Evolutionary conservation across 1,140 invertebrate species (phyloP), one percentile per base, ranked within the genome.

Genomic region (Arion vulgaris): DNA sequence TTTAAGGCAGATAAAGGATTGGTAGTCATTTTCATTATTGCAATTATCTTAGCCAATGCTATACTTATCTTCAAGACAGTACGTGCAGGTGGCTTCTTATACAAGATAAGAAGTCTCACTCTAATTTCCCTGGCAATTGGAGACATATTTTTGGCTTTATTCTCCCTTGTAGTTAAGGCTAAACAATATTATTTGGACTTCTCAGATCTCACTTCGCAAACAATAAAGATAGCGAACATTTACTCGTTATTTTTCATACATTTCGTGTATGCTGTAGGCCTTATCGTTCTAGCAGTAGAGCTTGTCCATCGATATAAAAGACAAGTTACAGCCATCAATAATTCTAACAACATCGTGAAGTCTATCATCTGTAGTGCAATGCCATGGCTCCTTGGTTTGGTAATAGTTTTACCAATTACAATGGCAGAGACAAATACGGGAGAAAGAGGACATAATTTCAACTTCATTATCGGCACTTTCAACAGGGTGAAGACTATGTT

Each of bases 141-240:
- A 13, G 69, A 71, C 69, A 71, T 71, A 34, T 71, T 71, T 71
- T n/a, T 71, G 7, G 17, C 69, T 36, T 39, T 71, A 36, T 71
- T 71, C 36, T 32, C 69, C 26, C 36, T 71, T 15, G 26, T 71
- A 34, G 69, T 71, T 7, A 39, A 71, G 5, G 69, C 69, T 15
- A 71, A 26, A 39, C n/a, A n/a, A n/a, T n/a, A n/a, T n/a, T n/a
- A n/a, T n/a, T n/a, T n/a, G n/a, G n/a, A n/a, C n/a, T 13, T 1
- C 5, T 36, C 2, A 17, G 5, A 39, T 4, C 15, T 11, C 15
- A 17, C 2, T 1, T 23, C 34, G 68, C 68, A 13, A 17, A 11
- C 5, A 9, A 5, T 13, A 32, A 4, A 5, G 9, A 23, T 11
- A 13, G 15, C 34, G 5, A 34, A 39, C 32, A 17, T n/a, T n/a